Evolutionary conservation across 2,888 invertebrate species (phyloP), one percentile per base, ranked within the genome.

Genomic region (Antheraea yamamai): DNA sequence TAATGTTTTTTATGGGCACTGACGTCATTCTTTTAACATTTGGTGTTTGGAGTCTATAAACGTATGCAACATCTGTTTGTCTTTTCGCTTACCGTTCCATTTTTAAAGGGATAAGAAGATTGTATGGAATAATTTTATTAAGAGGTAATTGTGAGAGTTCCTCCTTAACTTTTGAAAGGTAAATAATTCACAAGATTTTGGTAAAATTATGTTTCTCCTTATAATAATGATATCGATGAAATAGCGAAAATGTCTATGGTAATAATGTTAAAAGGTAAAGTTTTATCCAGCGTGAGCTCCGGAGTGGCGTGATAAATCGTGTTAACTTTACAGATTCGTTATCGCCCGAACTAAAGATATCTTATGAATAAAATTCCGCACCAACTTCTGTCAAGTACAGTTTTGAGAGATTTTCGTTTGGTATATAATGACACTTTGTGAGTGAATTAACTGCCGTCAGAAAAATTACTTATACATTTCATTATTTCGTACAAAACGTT

Each of bases 211-310:
- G 30, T 61, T 61, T 18, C 20, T 39, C 61, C 14, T 58, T 26
- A 55, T 58, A 74, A 71, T 61, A 39, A 58, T 61, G 58, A 51
- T 30, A 52, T 18, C 72, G 47, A 2, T 58, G 61, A 71, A 47
- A 70, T 23, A 8, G 23, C 55, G 74, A 58, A 51, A 61, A 72
- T 72, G 68, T 72, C 72, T 61, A 61, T 30, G 26, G 74, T 51
- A 58, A 75, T 75, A 47, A 47, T 58, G 71, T 71, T 61, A 70
- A 75, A 39, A 61, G 61, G 71, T 30, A 61, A 75, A 75, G 26
- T 75, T 75, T 75, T 61, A 75, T 75, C 64, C 26, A 14, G 23
- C 61, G 72, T 72, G 72, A 47, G 47, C n/a, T 58, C 72, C 72
- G 61, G 72, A 72, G 39, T 39, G 70, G 39, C 47, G 61, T 61